Conservation (phyloP, 2,113 vertebrate genomes). For the Epinephelus lanceolatus region DNA sequence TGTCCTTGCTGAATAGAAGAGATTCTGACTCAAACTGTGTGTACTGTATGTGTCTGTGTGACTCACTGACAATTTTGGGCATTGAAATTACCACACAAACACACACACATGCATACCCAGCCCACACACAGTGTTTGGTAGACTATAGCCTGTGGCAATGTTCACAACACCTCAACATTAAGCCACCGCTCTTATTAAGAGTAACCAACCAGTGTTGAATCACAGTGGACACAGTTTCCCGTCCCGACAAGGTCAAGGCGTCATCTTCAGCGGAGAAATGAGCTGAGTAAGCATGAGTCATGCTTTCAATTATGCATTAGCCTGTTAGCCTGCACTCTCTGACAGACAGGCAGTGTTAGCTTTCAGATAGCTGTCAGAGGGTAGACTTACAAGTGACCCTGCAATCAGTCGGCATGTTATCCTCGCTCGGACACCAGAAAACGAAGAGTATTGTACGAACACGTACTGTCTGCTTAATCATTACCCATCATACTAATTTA, state of each 20-base stretch:
- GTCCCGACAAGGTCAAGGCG: constrained; percentile 53
- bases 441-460: background rate
- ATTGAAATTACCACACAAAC: constrained; percentile 20
- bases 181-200: constrained; percentile 31
- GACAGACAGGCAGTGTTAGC: constrained; percentile 49
- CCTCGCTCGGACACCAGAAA: constrained; percentile 14
- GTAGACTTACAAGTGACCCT: constrained; percentile 39
- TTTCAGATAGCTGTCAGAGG: constrained; percentile 54
- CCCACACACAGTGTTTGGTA: constrained; percentile 29
- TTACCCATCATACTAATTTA: constrained; percentile 7
- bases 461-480: background rate
- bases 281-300: constrained; percentile 76
- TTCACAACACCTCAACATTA: constrained; percentile 61
- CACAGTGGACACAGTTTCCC: constrained; percentile 47
- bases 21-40: constrained; percentile 59
- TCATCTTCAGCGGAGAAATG: constrained; percentile 53
- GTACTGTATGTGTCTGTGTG: constrained; percentile 20
- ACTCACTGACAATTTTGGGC: constrained; percentile 9
- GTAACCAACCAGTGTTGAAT: constrained; percentile 41
- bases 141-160: constrained; percentile 49
- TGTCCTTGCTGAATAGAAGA: constrained; percentile 77
- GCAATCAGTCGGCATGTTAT: constrained; percentile 6
- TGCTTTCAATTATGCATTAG: constrained; percentile 72
- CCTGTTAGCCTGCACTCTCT: constrained; percentile 24
- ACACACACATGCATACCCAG: background rate